Percentiles rank a stretch among this genome's conserved stretches.
phyloP scores from a whole-genome alignment of 2,797 vertebrate species.

The Sebastes taczanowskii region DNA sequence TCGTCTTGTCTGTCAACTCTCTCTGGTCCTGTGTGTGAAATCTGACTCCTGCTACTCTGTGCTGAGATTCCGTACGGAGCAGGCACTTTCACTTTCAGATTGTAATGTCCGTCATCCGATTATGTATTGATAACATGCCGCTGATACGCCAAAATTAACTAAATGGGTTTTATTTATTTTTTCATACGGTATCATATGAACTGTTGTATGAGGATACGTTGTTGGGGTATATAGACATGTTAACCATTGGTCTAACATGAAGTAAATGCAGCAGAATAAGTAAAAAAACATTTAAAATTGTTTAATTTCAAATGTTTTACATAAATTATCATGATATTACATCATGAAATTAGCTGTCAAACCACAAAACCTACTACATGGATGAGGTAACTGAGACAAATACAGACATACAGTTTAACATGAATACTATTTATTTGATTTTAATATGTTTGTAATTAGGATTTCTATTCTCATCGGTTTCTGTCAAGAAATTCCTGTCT shows the following conservation, averaged over 20 bases:
- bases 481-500: neutral
- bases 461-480: neutral
- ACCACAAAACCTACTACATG: neutral
- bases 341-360: neutral
- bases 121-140: too few relatives aligned
- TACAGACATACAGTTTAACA: neutral
- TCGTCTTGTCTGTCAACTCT: too few relatives aligned
- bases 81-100: too few relatives aligned
- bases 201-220: too few relatives aligned
- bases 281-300: neutral
- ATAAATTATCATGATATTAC: neutral
- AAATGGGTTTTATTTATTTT: too few relatives aligned
- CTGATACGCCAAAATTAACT: too few relatives aligned
- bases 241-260: neutral
- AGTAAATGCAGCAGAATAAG: neutral
- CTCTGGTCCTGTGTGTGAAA: too few relatives aligned
- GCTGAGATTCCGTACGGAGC: too few relatives aligned
- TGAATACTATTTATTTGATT: neutral
- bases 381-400: neutral
- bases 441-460: neutral
- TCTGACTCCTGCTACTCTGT: too few relatives aligned
- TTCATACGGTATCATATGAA: too few relatives aligned
- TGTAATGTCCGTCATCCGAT: too few relatives aligned
- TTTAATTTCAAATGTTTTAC: neutral
- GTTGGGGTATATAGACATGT: neutral